These are phyloP conservation scores for Halichoerus grypus DNA, from an alignment of 2,113 vertebrate genomes.

Conservation along the genomic window DNA sequence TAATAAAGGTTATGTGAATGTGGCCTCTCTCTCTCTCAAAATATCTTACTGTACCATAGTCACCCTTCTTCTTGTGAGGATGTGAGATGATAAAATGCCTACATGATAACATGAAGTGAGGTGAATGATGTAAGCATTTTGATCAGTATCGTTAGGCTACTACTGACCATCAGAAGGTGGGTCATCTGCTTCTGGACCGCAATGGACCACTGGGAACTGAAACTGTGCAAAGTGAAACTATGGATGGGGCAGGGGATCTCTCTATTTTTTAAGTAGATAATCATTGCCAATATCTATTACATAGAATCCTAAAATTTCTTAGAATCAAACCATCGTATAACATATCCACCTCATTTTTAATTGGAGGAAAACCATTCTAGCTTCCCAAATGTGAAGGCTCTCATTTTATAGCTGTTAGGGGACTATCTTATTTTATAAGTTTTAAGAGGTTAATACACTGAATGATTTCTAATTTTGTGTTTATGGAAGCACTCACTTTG, in stretches of 20 bases:
- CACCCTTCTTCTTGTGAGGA: background rate
- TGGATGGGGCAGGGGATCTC: background rate
- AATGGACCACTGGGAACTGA: background rate
- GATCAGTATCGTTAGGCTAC: background rate
- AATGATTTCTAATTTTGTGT: conserved; percentile 56
- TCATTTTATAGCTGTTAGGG: conserved; percentile 33
- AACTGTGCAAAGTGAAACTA: background rate
- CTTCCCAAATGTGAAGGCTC: conserved; percentile 10
- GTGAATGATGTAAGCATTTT: background rate
- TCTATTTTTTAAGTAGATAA: background rate
- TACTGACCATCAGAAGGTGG: background rate
- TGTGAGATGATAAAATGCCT: background rate
- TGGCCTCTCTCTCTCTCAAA: background rate
- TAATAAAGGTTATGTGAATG: background rate
- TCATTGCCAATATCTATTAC: background rate
- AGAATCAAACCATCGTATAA: conserved; percentile 12
- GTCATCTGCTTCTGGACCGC: background rate
- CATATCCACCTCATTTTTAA: background rate
- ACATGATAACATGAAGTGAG: background rate
- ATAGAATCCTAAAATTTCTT: background rate
- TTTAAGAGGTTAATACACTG: conserved; percentile 38
- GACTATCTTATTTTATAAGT: background rate
- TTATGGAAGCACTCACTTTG: conserved; percentile 28
- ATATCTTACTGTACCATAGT: background rate
- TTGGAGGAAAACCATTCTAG: background rate